Base-by-base conservation (phyloP, 2,888 invertebrate genomes). In the Volucella inflata region DNA sequence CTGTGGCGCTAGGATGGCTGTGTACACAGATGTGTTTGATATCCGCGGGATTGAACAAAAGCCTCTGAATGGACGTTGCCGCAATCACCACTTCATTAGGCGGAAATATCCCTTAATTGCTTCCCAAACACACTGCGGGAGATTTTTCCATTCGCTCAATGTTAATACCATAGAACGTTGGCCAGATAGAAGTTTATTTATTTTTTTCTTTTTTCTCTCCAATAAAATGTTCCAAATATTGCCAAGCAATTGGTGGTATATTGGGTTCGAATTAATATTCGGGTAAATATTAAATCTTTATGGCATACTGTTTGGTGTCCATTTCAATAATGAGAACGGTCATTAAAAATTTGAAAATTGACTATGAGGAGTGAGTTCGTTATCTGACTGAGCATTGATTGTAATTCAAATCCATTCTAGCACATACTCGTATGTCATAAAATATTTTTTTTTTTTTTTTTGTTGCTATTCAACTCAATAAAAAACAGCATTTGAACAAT, bases 31-130 rank as follows among this genome's bases (percentile, higher is more conserved):
- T 71, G 62, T 36, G 21, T 21, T 59, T 14, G 46, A 12, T 36
- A 59, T 57, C 59, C 44, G 55, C 65, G 72, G 57, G 46, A 62
- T 14, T 42, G 44, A 16, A 64, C 48, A 64, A 68, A 75, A 64
- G 60, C 53, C 36, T 21, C 51, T 12, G 65, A 38, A 72, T 80
- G 71, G 72, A 67, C 53, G 40, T 46, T 53, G 67, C 46, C 70
- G 78, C 87, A 78, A 83, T 87, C 75, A 87, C 90, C 89, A 88
- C 90, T 89, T 91, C 91, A 92, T 92, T 92, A 91, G 90, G 89
- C 90, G 90, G 90, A 91, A 92, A 91, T 91, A 91, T 90, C 90
- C 89, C 90, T 92, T 92, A 92, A 92, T 92, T 92, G 91, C 91
- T 90, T 90, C 91, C 90, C 90, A 90, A 91, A 90, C 87, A 90